Conservation (phyloP, 1,140 invertebrate species). For the Bombus turneri region DNA sequence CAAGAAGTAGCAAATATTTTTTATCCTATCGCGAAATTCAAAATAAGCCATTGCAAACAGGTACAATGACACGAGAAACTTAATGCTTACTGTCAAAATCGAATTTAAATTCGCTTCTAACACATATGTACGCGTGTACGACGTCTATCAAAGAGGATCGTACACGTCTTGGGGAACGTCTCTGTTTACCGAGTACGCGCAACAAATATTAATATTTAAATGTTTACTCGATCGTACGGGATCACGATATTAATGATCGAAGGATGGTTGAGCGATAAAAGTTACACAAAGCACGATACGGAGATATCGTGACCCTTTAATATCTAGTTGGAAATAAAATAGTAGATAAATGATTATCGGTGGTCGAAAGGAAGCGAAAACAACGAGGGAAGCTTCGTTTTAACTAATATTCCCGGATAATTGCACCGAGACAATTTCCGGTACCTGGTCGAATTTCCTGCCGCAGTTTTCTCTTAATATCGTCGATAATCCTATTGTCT, state of each 20-base stretch:
- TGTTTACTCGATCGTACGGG: not conserved
- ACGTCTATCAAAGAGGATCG: not conserved
- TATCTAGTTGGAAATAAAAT: not conserved
- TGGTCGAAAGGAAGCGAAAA: not conserved
- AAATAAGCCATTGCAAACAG: not conserved
- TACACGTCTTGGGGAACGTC: not conserved
- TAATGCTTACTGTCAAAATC: not conserved
- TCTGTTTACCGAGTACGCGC: not conserved
- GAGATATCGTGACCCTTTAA: not conserved
- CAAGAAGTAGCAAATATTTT: not conserved
- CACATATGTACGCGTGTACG: too few relatives aligned
- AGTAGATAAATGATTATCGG: not conserved
- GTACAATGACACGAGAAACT: not conserved
- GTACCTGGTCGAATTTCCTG: not conserved
- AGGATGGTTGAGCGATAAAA: not conserved
- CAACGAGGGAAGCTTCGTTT: not conserved
- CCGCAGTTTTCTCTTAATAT: not conserved
- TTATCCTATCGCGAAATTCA: not conserved
- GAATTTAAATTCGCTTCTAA: not conserved
- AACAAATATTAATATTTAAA: conserved; percentile 26
- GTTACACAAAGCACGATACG: not conserved
- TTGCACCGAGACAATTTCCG: conserved; percentile 2
- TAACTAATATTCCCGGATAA: conserved; percentile 17
- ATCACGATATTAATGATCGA: not conserved
- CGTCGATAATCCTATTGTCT: not conserved